Conservation (phyloP, 2,113 vertebrate species). For the Pelusios castaneus region DNA sequence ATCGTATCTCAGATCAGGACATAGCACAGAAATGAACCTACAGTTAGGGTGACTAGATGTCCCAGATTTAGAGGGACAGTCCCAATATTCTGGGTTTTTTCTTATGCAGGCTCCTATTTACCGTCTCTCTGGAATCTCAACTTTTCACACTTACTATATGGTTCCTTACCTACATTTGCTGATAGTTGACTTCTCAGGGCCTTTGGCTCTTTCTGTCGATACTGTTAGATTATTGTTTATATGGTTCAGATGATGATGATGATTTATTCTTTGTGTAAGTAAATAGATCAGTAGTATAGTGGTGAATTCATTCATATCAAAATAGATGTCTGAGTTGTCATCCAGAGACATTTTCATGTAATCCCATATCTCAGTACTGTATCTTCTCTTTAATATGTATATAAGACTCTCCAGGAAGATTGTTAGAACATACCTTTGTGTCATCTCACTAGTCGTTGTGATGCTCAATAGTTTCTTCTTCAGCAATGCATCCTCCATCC, state of each 20-base stretch:
- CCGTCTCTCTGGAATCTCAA: too few species aligned
- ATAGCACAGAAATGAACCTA: too few species aligned
- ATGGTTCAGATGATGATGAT: background rate
- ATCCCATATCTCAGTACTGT: background rate
- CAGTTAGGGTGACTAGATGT: too few species aligned
- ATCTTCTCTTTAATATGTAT: background rate
- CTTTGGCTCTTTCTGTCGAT: background rate
- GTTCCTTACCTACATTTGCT: too few species aligned
- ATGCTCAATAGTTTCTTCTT: background rate
- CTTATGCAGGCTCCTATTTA: too few species aligned
- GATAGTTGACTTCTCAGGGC: background rate
- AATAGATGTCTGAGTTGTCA: background rate
- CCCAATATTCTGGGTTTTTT: too few species aligned
- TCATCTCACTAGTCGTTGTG: background rate
- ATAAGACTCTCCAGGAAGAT: background rate
- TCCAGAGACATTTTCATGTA: background rate
- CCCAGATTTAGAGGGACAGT: too few species aligned
- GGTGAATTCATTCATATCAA: background rate
- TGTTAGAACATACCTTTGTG: background rate
- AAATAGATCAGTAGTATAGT: background rate
- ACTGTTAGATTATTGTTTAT: background rate
- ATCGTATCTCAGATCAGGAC: too few species aligned
- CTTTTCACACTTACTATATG: too few species aligned
- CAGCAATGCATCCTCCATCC: background rate
- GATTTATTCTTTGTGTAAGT: background rate